phyloP scores from a whole-genome alignment of 64 coral and sea anemone genomes.

The Acropora tenuis region DNA sequence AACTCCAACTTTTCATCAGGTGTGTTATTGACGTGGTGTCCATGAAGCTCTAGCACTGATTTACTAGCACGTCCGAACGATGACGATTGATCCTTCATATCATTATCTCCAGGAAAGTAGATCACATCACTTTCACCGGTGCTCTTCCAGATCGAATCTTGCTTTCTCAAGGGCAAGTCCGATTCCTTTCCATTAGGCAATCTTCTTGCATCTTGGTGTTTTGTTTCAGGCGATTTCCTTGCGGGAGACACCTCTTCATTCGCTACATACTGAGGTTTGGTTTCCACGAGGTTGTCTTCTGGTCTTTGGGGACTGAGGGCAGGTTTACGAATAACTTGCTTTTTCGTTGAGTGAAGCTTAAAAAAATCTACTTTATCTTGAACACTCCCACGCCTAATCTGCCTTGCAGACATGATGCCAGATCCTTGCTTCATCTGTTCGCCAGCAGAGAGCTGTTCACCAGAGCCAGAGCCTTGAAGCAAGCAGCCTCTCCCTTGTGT shows the following conservation, averaged over 20 bases:
- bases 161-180: background rate
- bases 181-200: background rate
- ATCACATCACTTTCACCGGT: background rate
- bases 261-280: background rate
- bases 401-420: no score
- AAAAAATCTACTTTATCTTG: background rate
- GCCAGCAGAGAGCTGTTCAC: background rate
- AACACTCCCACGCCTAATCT: background rate
- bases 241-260: background rate
- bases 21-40: background rate
- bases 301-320: background rate
- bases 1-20: background rate
- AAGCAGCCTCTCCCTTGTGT: no score
- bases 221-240: background rate
- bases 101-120: background rate
- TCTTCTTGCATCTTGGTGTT: background rate
- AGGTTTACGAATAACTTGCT: background rate
- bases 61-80: background rate
- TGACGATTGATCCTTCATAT: background rate
- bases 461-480: background rate
- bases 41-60: background rate
- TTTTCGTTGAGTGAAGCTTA: background rate
- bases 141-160: background rate
- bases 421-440: background rate
- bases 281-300: background rate